Base-by-base conservation (phyloP, 1,140 invertebrate species). In the Geopemphigus sp. region DNA sequence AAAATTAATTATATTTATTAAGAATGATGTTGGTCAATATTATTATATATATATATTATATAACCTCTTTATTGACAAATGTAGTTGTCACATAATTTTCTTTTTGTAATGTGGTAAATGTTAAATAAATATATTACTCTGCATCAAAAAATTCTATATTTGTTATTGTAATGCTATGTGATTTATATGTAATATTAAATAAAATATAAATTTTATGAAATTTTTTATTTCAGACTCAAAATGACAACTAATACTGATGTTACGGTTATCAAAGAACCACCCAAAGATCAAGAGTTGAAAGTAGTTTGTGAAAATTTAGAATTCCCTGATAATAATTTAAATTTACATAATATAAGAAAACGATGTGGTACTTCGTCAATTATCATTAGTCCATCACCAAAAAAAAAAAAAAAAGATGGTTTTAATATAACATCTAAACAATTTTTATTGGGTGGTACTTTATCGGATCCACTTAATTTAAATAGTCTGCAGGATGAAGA, bases 381-480 rank as follows among this genome's bases (percentile, higher is more conserved):
- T 78, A 5, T 78, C 24, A 47, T 47, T 11, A 47, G 39, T 5
- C 0, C 57, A 19, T 63, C 57, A 4, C 74, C 74, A 47, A 78
- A 78, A 10, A 76, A 76, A 78, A 78, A 78, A 57, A 76, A 74
- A 57, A 74, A 45, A 59, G 39, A 78, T 26, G 8, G n/a, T 81
- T 72, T 92, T 83, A 92, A 92, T 81, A 89, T 89, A 64, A 91
- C 94, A 81, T 90, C 95, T 0, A 96, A 94, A 4, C 97, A 97
- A 86, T 98, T 98, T 87, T 87, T 98, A 10, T 88, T 98, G 1
- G 96, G 96, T 70, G 96, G 96, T 24, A 98, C 96, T 84, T 97
- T 97, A 82, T 92, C 91, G 82, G 96, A 98, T 88, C 96, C 96
- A 0, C 86, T 98, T 15, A 98, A 98, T 88, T 87, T 98, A 72